Evolutionary conservation across 2,888 invertebrate genomes (phyloP).

Genomic region (Lacanobia wlatinum): DNA sequence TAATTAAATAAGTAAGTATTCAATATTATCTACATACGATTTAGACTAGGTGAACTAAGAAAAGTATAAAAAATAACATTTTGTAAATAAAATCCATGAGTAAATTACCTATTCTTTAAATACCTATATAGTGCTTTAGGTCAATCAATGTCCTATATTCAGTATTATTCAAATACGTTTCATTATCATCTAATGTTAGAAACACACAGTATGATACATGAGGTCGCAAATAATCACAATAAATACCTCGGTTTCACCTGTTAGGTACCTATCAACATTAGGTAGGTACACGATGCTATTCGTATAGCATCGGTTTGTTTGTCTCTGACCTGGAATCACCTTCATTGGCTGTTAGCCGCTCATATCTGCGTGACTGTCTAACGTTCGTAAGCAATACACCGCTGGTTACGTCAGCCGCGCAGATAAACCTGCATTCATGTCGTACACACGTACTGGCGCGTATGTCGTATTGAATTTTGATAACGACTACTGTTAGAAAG

Average conservation of each 20-base stretch:
- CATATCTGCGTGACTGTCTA: constrained; percentile 16
- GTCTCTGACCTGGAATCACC: constrained; percentile 32
- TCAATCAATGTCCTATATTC: too few relatives aligned
- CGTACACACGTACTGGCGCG: constrained; percentile 18
- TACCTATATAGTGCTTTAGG: too few relatives aligned
- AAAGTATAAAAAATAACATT: too few relatives aligned
- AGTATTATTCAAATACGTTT: too few relatives aligned
- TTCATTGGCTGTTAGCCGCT: constrained; percentile 21
- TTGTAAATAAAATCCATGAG: too few relatives aligned
- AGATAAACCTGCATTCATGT: constrained; percentile 44
- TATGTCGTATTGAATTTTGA: constrained; percentile 56
- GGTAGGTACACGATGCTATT: too few relatives aligned
- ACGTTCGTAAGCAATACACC: constrained; percentile 9
- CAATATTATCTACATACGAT: too few relatives aligned
- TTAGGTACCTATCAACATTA: not conserved
- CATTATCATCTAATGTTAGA: too few relatives aligned
- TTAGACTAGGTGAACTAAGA: too few relatives aligned
- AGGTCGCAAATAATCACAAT: not conserved
- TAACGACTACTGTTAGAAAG: constrained; percentile 53
- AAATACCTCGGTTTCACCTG: not conserved
- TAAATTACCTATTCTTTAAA: too few relatives aligned
- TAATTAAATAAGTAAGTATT: too few relatives aligned
- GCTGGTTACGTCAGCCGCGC: constrained; percentile 48
- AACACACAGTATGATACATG: too few relatives aligned
- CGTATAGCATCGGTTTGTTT: constrained; percentile 20